Evolutionary conservation across 1,140 invertebrate genomes (phyloP).

Genomic region (Antheraea pernyi): DNA sequence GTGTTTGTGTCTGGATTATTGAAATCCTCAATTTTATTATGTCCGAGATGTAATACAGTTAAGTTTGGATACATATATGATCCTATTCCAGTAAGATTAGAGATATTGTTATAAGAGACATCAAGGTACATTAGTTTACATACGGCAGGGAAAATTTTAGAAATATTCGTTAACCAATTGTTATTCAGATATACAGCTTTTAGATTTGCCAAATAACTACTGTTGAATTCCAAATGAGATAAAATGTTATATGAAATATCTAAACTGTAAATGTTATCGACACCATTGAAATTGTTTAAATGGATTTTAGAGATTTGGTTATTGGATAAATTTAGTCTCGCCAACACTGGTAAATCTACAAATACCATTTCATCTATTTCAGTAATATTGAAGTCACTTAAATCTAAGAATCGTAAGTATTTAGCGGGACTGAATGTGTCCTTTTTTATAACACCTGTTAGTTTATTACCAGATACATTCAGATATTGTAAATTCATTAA

Average conservation of each 20-base stretch:
- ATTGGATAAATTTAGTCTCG: conserved; percentile 54
- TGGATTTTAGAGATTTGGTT: conserved; percentile 50
- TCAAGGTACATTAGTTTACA: conserved; percentile 45
- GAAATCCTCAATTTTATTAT: conserved; percentile 51
- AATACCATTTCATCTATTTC: conserved; percentile 50
- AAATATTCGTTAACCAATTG: conserved; percentile 44
- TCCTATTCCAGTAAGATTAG: conserved; percentile 25
- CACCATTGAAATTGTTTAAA: conserved; percentile 44
- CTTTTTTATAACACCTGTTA: conserved; percentile 39
- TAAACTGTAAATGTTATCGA: conserved; percentile 55
- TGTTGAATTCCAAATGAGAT: conserved; percentile 32
- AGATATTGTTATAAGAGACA: conserved; percentile 49
- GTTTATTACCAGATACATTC: conserved; percentile 44
- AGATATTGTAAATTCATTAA: conserved; percentile 55
- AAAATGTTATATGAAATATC: conserved; percentile 56
- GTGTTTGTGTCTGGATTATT: conserved; percentile 49
- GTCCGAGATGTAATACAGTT: conserved; percentile 35
- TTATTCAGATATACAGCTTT: conserved; percentile 53
- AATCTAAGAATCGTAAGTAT: conserved; percentile 51
- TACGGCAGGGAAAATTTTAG: conserved; percentile 29
- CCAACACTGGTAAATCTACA: conserved; percentile 44
- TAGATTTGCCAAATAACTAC: conserved; percentile 32
- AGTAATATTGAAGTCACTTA: conserved; percentile 49
- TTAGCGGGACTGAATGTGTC: conserved; percentile 50
- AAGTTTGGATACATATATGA: conserved; percentile 37